These are phyloP conservation scores for Lasius platythorax DNA, from an alignment of 2,888 invertebrate species.

Conservation along the genomic window DNA sequence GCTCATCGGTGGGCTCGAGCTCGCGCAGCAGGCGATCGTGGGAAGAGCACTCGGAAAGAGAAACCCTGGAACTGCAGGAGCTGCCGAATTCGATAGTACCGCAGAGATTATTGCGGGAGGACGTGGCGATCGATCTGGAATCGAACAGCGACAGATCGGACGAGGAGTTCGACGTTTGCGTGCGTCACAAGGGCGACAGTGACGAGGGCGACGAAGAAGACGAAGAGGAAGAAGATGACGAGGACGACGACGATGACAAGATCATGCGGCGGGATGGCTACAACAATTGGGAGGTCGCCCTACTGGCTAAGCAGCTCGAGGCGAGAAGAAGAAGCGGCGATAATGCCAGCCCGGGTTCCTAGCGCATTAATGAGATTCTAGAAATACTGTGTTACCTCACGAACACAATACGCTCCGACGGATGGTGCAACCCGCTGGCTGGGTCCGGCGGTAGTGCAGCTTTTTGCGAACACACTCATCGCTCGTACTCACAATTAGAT, in stretches of 20 bases:
- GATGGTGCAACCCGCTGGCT: slow-evolving; percentile 73
- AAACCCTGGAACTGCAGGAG: slow-evolving; percentile 90
- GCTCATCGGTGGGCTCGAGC: slow-evolving; percentile 75
- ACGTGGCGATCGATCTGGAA: slow-evolving; percentile 84
- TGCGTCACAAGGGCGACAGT: slow-evolving; percentile 31
- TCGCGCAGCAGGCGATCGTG: slow-evolving; percentile 89
- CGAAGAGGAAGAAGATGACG: slow-evolving; percentile 78
- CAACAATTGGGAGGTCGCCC: slow-evolving; percentile 92
- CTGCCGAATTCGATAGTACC: slow-evolving; percentile 87
- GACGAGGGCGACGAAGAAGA: slow-evolving; percentile 76
- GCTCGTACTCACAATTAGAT: slow-evolving; percentile 74
- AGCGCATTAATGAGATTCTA: slow-evolving; percentile 84
- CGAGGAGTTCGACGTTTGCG: slow-evolving; percentile 76
- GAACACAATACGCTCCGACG: slow-evolving; percentile 76
- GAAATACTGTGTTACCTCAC: slow-evolving; percentile 81
- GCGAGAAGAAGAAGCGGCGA: slow-evolving; percentile 83
- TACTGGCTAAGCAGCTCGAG: slow-evolving; percentile 91
- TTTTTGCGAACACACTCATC: slow-evolving; percentile 78
- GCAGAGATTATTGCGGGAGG: slow-evolving; percentile 84
- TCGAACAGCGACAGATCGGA: slow-evolving; percentile 86
- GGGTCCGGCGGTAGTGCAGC: slow-evolving; percentile 70
- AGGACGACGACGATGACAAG: slow-evolving; percentile 72
- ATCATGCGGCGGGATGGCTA: slow-evolving; percentile 78
- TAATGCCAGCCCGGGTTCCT: slow-evolving; percentile 84
- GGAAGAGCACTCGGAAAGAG: slow-evolving; percentile 91